phyloP scores from a whole-genome alignment of 2,888 invertebrate species.

The Brachypalpus laphriformis region DNA sequence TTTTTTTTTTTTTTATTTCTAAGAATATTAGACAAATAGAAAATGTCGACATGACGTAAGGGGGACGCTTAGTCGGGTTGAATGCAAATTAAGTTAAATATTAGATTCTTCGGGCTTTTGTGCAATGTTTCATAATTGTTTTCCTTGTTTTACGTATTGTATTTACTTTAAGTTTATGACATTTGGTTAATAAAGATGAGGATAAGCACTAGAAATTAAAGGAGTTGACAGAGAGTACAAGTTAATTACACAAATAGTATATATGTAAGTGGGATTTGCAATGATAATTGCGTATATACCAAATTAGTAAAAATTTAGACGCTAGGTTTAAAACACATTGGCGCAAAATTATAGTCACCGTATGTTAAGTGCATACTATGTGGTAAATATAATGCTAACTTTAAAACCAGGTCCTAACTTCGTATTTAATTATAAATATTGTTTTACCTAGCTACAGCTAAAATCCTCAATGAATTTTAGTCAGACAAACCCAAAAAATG shows the following conservation, averaged over 20 bases:
- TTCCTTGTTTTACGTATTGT: not conserved
- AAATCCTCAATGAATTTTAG: too few relatives aligned
- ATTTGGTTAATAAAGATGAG: conserved; percentile 1
- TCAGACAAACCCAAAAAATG: too few relatives aligned
- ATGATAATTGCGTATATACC: too few relatives aligned
- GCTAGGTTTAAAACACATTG: too few relatives aligned
- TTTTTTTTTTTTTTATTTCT: conserved; percentile 46
- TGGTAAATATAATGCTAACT: too few relatives aligned
- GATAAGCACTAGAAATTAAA: not conserved
- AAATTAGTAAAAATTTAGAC: too few relatives aligned
- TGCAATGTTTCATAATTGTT: conserved; percentile 45
- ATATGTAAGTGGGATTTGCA: too few relatives aligned
- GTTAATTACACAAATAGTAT: not conserved
- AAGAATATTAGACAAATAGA: conserved; percentile 65
- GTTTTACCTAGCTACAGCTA: too few relatives aligned
- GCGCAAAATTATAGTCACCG: too few relatives aligned
- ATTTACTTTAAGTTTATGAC: conserved; percentile 35
- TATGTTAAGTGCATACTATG: too few relatives aligned
- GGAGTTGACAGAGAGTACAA: not conserved
- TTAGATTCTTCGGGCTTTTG: conserved; percentile 40
- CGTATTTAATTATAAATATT: too few relatives aligned
- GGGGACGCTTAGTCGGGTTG: conserved; percentile 37
- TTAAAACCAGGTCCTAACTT: too few relatives aligned
- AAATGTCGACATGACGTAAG: conserved; percentile 37
- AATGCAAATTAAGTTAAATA: conserved; percentile 68